Evolutionary conservation across 1,140 invertebrate species (phyloP), one percentile per base, ranked within the genome.

Genomic region (Babylonia areolata): DNA sequence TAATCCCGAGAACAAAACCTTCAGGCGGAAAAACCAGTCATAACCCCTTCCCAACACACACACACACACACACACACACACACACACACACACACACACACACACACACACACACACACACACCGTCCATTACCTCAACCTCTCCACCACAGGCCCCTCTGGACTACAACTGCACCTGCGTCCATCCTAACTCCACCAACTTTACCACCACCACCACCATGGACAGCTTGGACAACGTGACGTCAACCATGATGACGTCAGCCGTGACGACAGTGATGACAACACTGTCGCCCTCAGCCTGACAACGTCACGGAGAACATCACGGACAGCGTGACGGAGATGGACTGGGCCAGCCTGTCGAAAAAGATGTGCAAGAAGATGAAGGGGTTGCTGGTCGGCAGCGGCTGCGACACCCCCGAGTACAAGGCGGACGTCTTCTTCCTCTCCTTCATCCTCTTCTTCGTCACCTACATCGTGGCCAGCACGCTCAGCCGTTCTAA

Each of bases 381-480:
- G n/a, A 87, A 89, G 42, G 98, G 98, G 69, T 97, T 96, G 17
- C 93, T 98, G 87, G 90, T 95, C 31, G 97, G 97, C 35, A 94
- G 94, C 15, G 96, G 96, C 79, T 99, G 98, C 90, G 81, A 88
- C 37, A 90, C 90, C 0, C 86, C 89, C 9, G 81, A 89, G 69
- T 93, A 90, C 85, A 85, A 89, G 39, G 77, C 91, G 42, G 91
- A 99, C 95, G 97, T 99, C 88, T 99, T 98, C 95, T 96, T 99
- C 85, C 98, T 99, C 96, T 99, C 98, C 86, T 96, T 99, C 90
- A 96, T 99, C 80, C 95, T 99, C 82, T 99, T 99, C 95, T 93
- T 98, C 88, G 97, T 97, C 84, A 99, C 99, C 37, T 99, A 99
- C 94, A 94, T 97, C 64, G 96, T 99, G 88, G 98, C 98, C 37